Evolutionary conservation across 2,888 invertebrate species (phyloP), one percentile per base, ranked within the genome.

Genomic region (Doris montereyensis): DNA sequence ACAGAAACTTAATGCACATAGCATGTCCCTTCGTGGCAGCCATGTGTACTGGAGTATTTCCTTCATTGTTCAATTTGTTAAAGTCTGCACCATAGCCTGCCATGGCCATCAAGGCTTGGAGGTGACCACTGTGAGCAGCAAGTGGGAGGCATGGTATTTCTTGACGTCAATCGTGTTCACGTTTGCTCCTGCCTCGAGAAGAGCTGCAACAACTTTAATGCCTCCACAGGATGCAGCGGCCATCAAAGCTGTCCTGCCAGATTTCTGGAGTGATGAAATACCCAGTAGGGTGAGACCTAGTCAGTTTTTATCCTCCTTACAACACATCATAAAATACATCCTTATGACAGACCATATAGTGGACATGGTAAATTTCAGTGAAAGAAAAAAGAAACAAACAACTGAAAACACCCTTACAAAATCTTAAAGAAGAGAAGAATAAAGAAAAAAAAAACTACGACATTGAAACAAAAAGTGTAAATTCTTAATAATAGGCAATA

Each of bases 51-150:
- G 91, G 91, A 26, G 88, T 90, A 82, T 91, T 90, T 21, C 88
- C 89, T 65, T 90, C 88, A 73, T 86, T 84, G 78, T 90, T 90
- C 17, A 83, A 83, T 76, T 88, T 87, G 81, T 91, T 90, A 86
- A 92, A 91, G 71, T 89, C 85, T 3, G 90, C 91, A 35, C 89
- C 88, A 83, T 87, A 90, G 1, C 89, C 91, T 4, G 90, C 85
- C 86, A 92, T 86, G 35, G 87, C 85, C 26, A 84, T 86, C 57
- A 91, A 76, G 0, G 88, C 85, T 24, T 87, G 86, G 70, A 90
- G 84, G 77, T 86, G 86, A 24, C 91, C 91, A 71, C 86, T 87
- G 78, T 85, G 84, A 8, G 91, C 91, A 34, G 91, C 91, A 89
- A 89, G 81, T 92, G 92, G 34, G 88, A 86, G 5, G 90, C 91